Evolutionary conservation across 2,888 invertebrate genomes (phyloP), one percentile per base, ranked within the genome.

Genomic region (Falcaria lacertinaria): DNA sequence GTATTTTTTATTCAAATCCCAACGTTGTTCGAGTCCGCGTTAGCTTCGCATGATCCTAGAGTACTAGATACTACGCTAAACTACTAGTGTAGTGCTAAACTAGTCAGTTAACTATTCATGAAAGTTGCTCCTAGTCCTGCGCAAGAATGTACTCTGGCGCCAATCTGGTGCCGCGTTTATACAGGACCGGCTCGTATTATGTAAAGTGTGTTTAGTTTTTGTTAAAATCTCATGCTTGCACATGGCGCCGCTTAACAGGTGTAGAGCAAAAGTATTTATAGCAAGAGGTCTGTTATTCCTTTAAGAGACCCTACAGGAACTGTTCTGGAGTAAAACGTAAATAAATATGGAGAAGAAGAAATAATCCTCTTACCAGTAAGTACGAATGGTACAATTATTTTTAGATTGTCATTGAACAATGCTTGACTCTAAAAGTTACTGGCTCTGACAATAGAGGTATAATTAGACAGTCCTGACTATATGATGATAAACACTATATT

Each of bases 21-120:
- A 52, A 37, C 50, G 47, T n/a, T n/a, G n/a, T 60, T 54, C 61
- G 57, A 60, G 60, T 52, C 48, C 55, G 58, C 69, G 64, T 72
- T 73, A 70, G 69, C 65, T 63, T 67, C 58, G 61, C 64, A 61
- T 54, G 63, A 57, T 64, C 60, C 54, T 66, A 69, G 56, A 53
- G 54, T 55, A 53, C 58, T 66, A 63, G 56, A 63, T 28, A 28
- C 28, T 28, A 28, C 28, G 61, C 74, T 78, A n/a, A n/a, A n/a
- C n/a, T n/a, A n/a, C n/a, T n/a, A n/a, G n/a, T n/a, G n/a, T n/a
- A 69, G 28, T 3, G 28, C 28, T 28, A 69, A 80, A 79, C 78
- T 71, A 79, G 80, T 76, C 75, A 62, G 80, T 80, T 80, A 71
- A 74, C 75, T 82, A 84, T 83, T 83, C 83, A 85, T 80, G 87